Conservation (phyloP, 1,140 invertebrate species). For the Scaptodrosophila lebanonensis region DNA sequence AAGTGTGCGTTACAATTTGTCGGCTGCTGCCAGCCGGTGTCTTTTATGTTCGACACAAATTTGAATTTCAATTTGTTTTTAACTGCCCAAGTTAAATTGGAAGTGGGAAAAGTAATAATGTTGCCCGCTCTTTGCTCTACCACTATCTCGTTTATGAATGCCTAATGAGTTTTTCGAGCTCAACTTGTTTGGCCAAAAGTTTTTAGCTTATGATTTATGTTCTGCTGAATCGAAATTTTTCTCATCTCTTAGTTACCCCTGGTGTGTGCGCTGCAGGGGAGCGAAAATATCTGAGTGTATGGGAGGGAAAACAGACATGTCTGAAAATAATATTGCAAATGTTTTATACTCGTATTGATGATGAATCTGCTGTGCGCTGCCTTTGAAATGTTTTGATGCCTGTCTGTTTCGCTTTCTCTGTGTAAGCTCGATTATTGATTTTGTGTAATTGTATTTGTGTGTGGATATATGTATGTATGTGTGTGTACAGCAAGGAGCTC, state of each 20-base stretch:
- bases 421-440: too few relatives aligned
- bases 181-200: neutral
- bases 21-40: too few relatives aligned
- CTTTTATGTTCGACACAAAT: neutral
- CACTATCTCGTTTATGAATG: conserved; percentile 51
- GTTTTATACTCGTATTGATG: too few relatives aligned
- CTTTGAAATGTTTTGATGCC: too few relatives aligned
- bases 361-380: too few relatives aligned
- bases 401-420: too few relatives aligned
- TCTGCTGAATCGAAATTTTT: neutral
- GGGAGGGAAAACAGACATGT: too few relatives aligned
- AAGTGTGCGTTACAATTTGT: conserved; percentile 26
- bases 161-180: conserved; percentile 52
- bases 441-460: too few relatives aligned
- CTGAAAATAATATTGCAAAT: too few relatives aligned
- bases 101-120: conserved; percentile 42
- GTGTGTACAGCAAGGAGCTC: conserved; percentile 7
- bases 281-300: too few relatives aligned
- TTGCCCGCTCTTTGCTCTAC: conserved; percentile 9
- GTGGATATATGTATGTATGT: conserved; percentile 8
- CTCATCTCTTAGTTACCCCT: neutral
- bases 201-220: neutral
- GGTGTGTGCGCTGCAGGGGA: neutral
- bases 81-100: conserved; percentile 41
- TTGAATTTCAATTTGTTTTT: conserved; percentile 47